Base-by-base conservation (phyloP, 1,140 invertebrate species). In the Conus betulinus region DNA sequence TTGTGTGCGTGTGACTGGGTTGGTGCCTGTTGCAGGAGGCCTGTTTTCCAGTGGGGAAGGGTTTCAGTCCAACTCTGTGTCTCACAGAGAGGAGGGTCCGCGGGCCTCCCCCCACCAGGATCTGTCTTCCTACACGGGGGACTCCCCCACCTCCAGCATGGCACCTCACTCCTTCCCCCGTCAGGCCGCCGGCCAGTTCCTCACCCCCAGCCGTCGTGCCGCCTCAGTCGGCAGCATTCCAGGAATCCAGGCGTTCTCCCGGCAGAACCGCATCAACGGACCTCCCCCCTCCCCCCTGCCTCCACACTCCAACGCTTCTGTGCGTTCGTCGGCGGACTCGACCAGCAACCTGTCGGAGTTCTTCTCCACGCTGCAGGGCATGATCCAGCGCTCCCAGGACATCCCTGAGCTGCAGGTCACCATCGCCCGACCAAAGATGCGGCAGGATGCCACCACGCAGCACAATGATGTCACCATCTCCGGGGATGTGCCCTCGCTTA, bases 311-410 rank as follows among this genome's bases (percentile, higher is more conserved):
- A 78, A 39, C 52, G 67, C 27, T 25, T 78, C 71, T 5, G 67
- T 88, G 55, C 63, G 89, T 55, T 87, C 88, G 6, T 89, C 84
- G 53, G 91, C 92, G 25, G 92, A 93, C 87, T 93, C 92, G 10
- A 93, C 92, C 15, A 93, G 90, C 83, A 92, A 90, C 60, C 63
- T 93, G 74, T 90, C 91, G 0, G 92, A 92, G 74, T 87, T 93
- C 39, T 87, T 93, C 76, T 91, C 90, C 71, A 88, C 84, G 11
- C 87, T 93, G 15, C 92, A 93, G 74, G 91, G 63, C 15, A 78
- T 91, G 10, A 88, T 91, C 10, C 89, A 91, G 39, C 85, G 87
- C 15, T 90, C 91, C 10, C 88, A 91, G 55, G 90, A 93, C 39
- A 89, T 91, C 79, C 88, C 88, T 17, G 90, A 91, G 79, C 63